A percentile compares a stretch with the other conserved stretches of the same genome.
These are phyloP conservation scores for Beris chalybata DNA, from an alignment of 2,888 invertebrate genomes.

Conservation along the genomic window DNA sequence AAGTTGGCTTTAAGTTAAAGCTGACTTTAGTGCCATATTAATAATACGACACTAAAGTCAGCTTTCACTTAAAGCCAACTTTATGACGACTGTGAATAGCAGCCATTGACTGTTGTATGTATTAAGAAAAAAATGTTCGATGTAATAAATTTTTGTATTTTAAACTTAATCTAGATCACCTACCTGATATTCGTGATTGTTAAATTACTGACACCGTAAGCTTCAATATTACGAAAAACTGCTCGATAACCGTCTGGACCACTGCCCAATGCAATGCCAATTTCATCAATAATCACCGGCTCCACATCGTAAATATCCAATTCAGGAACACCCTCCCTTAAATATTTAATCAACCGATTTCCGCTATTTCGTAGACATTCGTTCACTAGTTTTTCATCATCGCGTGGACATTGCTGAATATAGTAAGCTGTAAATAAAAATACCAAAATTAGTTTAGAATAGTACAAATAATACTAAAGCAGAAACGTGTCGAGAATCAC, in stretches of 20 bases:
- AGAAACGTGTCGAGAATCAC: no score
- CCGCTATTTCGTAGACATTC: conserved; percentile 73
- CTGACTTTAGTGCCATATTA: no score
- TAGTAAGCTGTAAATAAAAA: conserved; percentile 63
- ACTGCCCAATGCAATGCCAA: conserved; percentile 75
- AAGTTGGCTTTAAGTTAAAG: no score
- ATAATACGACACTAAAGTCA: no score
- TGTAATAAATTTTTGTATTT: conserved; percentile 4
- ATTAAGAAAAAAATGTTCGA: neutral
- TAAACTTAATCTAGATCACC: conserved; percentile 40
- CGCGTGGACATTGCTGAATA: conserved; percentile 71
- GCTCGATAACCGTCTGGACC: conserved; percentile 84
- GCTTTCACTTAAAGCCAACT: no score
- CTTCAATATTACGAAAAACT: conserved; percentile 76
- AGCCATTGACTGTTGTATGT: no score
- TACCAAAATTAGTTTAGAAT: no score
- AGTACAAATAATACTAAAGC: no score
- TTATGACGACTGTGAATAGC: no score
- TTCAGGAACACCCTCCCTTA: conserved; percentile 75
- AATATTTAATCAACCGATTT: conserved; percentile 71
- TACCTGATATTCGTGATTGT: conserved; percentile 78
- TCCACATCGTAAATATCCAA: conserved; percentile 72
- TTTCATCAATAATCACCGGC: conserved; percentile 80
- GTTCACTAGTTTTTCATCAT: conserved; percentile 71
- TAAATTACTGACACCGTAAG: conserved; percentile 78